phyloP scores from a whole-genome alignment of 1,140 invertebrate genomes.

The Caenorhabditis elegans region DNA sequence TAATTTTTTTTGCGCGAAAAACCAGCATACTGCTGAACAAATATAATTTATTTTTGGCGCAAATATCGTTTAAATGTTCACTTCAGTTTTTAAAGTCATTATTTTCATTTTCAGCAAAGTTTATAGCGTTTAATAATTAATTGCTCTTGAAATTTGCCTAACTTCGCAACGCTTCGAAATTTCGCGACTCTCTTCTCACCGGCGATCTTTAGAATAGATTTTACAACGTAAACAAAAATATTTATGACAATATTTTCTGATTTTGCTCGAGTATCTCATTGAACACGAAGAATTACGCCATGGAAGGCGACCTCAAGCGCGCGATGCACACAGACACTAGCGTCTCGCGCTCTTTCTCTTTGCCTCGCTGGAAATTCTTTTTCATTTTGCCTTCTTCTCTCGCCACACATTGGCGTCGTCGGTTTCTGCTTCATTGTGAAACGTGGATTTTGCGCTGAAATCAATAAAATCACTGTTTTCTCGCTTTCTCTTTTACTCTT shows the following conservation, averaged over 20 bases:
- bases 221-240: too few species aligned
- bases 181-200: too few species aligned
- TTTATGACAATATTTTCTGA: too few species aligned
- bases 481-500: too few species aligned
- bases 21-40: background rate
- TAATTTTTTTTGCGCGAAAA: background rate
- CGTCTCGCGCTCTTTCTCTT: background rate
- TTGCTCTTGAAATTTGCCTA: too few species aligned
- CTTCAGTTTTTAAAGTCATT: too few species aligned
- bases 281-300: background rate
- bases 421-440: background rate
- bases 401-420: background rate
- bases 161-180: too few species aligned
- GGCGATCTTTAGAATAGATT: too few species aligned
- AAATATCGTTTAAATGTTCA: background rate
- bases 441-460: background rate
- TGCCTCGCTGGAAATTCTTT: background rate
- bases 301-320: background rate
- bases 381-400: background rate
- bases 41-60: background rate
- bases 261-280: background rate
- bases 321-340: background rate
- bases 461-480: too few species aligned
- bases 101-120: too few species aligned
- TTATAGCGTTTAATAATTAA: too few species aligned